A percentile compares a stretch with the other conserved stretches of the same genome.
Evolutionary conservation across 2,888 invertebrate species (phyloP).

Genomic region (Synergus laeviventris): DNA sequence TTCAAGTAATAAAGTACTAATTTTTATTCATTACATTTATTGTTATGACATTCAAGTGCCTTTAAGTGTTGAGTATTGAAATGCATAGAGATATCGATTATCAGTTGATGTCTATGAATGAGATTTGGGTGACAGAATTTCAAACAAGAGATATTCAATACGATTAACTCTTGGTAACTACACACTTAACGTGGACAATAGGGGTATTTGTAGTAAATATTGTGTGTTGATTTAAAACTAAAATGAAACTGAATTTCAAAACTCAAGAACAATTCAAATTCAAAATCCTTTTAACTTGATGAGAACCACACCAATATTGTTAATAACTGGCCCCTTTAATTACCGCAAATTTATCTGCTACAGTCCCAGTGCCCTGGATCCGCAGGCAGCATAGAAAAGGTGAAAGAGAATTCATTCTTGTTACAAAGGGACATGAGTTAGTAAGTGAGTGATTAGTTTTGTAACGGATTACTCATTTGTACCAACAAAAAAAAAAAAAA

Average conservation of each 20-base stretch:
- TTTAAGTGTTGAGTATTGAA: neutral
- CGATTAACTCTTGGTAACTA: neutral
- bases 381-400: slow-evolving; percentile 63
- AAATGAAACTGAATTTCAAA: neutral
- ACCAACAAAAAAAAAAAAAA: too few relatives aligned
- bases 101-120: neutral
- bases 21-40: neutral
- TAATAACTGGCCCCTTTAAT: slow-evolving; percentile 57
- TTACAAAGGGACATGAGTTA: slow-evolving; percentile 40
- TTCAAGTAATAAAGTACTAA: slow-evolving; percentile 12
- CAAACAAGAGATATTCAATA: neutral
- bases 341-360: slow-evolving; percentile 74
- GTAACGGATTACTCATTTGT: slow-evolving; percentile 7
- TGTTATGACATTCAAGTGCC: neutral
- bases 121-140: neutral
- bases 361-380: slow-evolving; percentile 68
- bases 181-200: neutral
- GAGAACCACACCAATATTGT: slow-evolving; percentile 37
- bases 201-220: neutral
- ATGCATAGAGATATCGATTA: neutral
- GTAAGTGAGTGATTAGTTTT: slow-evolving; percentile 31
- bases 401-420: slow-evolving; percentile 52
- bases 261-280: neutral
- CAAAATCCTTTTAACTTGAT: neutral
- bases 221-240: neutral